These are phyloP conservation scores for Patella caerulea DNA, from an alignment of 2,888 invertebrate genomes.

Conservation along the genomic window DNA sequence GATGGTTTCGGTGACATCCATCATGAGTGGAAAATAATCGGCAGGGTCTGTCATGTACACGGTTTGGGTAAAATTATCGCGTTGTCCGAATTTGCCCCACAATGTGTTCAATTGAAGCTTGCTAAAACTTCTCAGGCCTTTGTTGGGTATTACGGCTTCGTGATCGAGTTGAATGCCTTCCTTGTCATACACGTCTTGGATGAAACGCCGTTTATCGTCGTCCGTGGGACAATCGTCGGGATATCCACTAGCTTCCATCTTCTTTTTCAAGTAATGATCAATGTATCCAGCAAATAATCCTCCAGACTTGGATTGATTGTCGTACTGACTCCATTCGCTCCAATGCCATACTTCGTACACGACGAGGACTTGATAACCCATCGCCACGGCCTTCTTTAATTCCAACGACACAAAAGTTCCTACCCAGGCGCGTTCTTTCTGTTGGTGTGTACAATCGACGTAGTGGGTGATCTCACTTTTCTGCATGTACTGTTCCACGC, in stretches of 20 bases:
- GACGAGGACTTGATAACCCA: neutral
- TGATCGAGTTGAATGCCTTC: neutral
- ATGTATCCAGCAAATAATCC: neutral
- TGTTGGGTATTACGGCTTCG: neutral
- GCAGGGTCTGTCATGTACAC: neutral
- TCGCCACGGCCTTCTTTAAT: neutral
- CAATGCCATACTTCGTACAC: neutral
- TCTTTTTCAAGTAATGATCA: neutral
- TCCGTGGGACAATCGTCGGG: neutral
- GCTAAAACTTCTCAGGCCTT: neutral
- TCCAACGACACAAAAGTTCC: neutral
- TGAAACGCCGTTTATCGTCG: neutral
- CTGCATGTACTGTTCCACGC: neutral
- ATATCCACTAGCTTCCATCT: neutral
- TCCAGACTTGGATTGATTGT: neutral
- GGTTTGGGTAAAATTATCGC: neutral
- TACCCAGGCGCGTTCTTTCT: neutral
- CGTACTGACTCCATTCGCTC: slow-evolving; percentile 1
- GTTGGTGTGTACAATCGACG: neutral
- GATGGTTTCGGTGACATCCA: neutral
- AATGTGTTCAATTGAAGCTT: neutral
- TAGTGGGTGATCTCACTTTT: neutral
- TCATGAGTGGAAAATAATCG: neutral
- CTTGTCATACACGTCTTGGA: neutral
- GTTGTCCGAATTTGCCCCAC: neutral